phyloP scores from a whole-genome alignment of 2,113 vertebrate species.

The Galbula dea region DNA sequence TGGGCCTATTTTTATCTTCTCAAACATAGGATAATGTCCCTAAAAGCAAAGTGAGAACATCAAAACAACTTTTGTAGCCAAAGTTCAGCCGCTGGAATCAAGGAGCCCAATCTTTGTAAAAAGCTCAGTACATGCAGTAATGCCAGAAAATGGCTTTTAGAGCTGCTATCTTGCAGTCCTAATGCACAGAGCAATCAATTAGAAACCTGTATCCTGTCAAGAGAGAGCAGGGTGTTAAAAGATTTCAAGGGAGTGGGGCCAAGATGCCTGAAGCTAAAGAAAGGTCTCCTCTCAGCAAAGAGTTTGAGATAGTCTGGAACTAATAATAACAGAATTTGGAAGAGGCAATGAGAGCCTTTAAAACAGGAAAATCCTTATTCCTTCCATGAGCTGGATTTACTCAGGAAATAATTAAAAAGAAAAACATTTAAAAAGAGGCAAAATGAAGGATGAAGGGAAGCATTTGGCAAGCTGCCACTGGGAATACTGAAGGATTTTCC shows the following conservation, averaged over 20 bases:
- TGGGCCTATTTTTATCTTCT: background rate
- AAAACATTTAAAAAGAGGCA: too few relatives aligned
- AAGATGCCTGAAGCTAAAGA: conserved; percentile 8
- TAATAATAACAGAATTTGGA: background rate
- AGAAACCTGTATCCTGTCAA: background rate
- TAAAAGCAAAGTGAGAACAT: background rate
- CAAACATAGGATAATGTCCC: background rate
- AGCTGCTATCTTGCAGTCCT: background rate
- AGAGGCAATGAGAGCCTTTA: background rate
- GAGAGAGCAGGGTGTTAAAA: background rate
- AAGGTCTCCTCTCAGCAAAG: background rate
- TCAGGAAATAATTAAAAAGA: background rate
- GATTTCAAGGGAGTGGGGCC: background rate
- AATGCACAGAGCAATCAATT: background rate
- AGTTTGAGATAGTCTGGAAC: background rate
- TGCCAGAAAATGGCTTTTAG: background rate
- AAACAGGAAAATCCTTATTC: background rate
- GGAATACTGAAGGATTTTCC: background rate
- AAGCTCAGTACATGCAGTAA: background rate
- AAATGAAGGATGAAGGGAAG: background rate
- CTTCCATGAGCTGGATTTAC: background rate
- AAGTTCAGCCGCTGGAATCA: background rate
- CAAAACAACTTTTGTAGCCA: conserved; percentile 1
- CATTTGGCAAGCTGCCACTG: background rate
- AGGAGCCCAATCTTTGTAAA: background rate